Base-by-base conservation (phyloP, 2,888 invertebrate species). In the Scaeva pyrastri region DNA sequence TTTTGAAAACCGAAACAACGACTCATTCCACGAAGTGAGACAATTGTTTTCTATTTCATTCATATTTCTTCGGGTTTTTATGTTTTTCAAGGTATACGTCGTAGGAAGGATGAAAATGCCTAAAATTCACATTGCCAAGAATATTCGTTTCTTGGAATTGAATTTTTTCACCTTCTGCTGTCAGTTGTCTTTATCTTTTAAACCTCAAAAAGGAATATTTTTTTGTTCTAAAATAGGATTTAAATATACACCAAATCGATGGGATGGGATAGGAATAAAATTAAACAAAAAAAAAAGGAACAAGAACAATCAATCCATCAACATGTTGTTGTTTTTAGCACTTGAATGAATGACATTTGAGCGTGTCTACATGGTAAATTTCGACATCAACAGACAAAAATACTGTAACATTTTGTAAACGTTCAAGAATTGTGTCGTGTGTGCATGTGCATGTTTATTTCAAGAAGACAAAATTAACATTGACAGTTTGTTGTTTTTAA, bases 271-370 rank as follows among this genome's bases (percentile, higher is more conserved):
- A 14, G 56, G 11, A 21, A 19, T 31, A 56, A 16, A 16, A 8
- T 19, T 12, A 19, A 64, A 52, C n/a, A 14, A 16, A 14, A 52
- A 31, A 68, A 60, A 5, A 31, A 19, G 31, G 12, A 12, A 39
- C 2, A 50, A n/a, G 50, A 60, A 73, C 66, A 66, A 58, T 73
- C 66, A 66, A 66, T 73, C 56, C 41, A 50, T 66, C 68, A 75
- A 52, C 50, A 62, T 71, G 52, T 45, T 71, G 52, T 45, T 55
- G 45, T 71, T 45, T 55, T 36, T 39, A n/a, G 64, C 23, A 48
- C 52, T 23, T 39, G 52, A 68, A 68, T 39, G 45, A 64, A 31
- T 60, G 78, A 78, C 72, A 64, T 16, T 21, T 19, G 31, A 45
- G 43, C 39, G 60, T 62, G 50, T 26, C 50, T 58, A 36, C 43